A percentile compares a stretch with the other conserved stretches of the same genome.
Evolutionary conservation across 2,113 vertebrate species (phyloP).

Genomic region (Percina caprodes): DNA sequence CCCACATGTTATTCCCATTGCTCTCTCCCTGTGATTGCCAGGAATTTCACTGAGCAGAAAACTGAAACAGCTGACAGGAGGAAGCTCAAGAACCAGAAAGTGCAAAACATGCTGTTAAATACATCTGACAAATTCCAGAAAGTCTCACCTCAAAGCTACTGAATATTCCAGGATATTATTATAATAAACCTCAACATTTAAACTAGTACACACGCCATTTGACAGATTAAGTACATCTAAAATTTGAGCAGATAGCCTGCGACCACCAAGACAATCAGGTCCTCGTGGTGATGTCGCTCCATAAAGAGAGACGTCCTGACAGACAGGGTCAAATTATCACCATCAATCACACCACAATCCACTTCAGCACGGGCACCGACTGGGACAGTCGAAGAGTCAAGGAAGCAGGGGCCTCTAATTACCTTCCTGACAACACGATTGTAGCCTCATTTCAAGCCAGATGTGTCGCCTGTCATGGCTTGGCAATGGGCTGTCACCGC

Average conservation of each 20-base stretch:
- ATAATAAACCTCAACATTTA: neutral
- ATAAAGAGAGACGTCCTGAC: constrained; percentile 36
- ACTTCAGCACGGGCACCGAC: constrained; percentile 16
- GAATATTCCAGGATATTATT: neutral
- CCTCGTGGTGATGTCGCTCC: neutral
- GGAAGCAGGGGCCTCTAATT: constrained; percentile 64
- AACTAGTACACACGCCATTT: neutral
- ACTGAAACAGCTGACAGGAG: constrained; percentile 31
- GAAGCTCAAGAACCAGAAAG: neutral
- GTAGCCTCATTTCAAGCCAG: constrained; percentile 55
- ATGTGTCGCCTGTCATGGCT: constrained; percentile 72
- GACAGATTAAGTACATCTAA: constrained; percentile 20
- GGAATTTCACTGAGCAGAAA: constrained; percentile 14
- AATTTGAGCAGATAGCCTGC: constrained; percentile 34
- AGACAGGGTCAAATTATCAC: constrained; percentile 66
- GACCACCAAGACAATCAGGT: constrained; percentile 20
- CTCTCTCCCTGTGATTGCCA: constrained; percentile 18
- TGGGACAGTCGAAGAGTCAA: constrained; percentile 36
- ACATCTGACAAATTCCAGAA: neutral
- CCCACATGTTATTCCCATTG: constrained; percentile 39
- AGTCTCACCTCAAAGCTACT: neutral
- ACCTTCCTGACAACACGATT: constrained; percentile 67
- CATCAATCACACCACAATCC: constrained; percentile 57
- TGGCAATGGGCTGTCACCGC: constrained; percentile 51
- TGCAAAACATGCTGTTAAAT: constrained; percentile 2